Evolutionary conservation across 2,113 vertebrate genomes (phyloP).

Genomic region (Microcebus murinus): DNA sequence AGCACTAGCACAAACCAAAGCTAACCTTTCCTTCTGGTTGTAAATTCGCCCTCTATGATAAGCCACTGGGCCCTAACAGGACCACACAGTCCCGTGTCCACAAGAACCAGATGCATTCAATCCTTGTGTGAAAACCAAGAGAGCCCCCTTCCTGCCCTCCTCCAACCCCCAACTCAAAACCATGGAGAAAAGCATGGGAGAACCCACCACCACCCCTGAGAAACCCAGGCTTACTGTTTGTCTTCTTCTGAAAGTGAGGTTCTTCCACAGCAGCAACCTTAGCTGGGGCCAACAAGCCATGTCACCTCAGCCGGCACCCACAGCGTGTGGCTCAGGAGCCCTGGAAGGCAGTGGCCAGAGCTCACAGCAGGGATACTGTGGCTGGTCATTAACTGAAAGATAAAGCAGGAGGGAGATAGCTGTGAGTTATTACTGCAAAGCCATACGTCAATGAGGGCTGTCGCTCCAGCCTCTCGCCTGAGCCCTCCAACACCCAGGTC

Average conservation of each 20-base stretch:
- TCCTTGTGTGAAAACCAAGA: background rate
- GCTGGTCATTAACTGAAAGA: slow-evolving; percentile 89
- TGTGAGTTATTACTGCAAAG: slow-evolving; percentile 50
- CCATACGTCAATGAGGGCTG: background rate
- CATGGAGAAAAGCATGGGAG: background rate
- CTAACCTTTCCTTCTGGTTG: background rate
- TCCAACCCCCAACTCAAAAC: background rate
- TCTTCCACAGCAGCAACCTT: slow-evolving; percentile 97
- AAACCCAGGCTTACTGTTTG: slow-evolving; percentile 92
- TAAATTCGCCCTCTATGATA: background rate
- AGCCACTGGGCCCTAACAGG: background rate
- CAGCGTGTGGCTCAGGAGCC: slow-evolving; percentile 71
- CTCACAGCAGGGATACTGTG: slow-evolving; percentile 81
- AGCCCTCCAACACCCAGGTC: background rate
- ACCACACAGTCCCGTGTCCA: background rate
- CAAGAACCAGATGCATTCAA: background rate
- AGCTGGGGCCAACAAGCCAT: slow-evolving; percentile 95
- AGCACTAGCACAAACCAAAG: background rate
- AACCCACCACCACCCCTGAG: accelerated
- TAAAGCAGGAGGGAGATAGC: slow-evolving; percentile 51
- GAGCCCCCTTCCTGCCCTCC: background rate
- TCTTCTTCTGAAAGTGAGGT: slow-evolving; percentile 94
- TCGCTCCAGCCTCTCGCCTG: slow-evolving; percentile 36
- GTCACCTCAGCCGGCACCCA: slow-evolving; percentile 79
- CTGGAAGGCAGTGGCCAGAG: slow-evolving; percentile 73